Conservation (phyloP, 1,140 invertebrate species). For the Heliconius eleuchia region DNA sequence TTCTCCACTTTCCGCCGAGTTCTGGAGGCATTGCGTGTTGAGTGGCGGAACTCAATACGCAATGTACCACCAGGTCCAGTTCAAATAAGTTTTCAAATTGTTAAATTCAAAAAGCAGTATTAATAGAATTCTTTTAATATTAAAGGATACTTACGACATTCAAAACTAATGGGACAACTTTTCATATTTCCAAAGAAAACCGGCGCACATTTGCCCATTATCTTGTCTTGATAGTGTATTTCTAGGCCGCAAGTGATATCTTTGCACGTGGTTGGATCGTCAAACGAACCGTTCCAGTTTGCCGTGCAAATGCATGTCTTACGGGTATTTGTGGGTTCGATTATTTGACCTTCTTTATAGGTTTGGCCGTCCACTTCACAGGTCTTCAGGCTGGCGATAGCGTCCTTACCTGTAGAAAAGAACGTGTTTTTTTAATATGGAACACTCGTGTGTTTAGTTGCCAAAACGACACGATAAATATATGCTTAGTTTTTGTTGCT, state of each 20-base stretch:
- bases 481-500: no score
- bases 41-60: no score
- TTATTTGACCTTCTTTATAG: conserved; percentile 77
- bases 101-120: no score
- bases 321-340: conserved; percentile 75
- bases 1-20: no score
- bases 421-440: not conserved
- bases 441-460: not conserved
- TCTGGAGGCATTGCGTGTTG: no score
- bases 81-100: no score
- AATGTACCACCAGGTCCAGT: no score
- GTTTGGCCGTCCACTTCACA: conserved; percentile 76
- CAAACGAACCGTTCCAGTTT: conserved; percentile 64
- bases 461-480: no score
- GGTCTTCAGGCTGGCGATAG: conserved; percentile 64
- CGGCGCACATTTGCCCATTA: conserved; percentile 77
- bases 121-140: no score
- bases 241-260: conserved; percentile 80
- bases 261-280: conserved; percentile 63
- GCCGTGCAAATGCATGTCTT: conserved; percentile 77
- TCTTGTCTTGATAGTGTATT: conserved; percentile 70
- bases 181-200: conserved; percentile 66
- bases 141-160: conserved; percentile 73
- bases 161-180: conserved; percentile 79
- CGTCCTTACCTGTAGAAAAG: conserved; percentile 59